A percentile compares a stretch with the other conserved stretches of the same genome.
phyloP scores from a whole-genome alignment of 2,888 invertebrate genomes.

The Clanis bilineata region DNA sequence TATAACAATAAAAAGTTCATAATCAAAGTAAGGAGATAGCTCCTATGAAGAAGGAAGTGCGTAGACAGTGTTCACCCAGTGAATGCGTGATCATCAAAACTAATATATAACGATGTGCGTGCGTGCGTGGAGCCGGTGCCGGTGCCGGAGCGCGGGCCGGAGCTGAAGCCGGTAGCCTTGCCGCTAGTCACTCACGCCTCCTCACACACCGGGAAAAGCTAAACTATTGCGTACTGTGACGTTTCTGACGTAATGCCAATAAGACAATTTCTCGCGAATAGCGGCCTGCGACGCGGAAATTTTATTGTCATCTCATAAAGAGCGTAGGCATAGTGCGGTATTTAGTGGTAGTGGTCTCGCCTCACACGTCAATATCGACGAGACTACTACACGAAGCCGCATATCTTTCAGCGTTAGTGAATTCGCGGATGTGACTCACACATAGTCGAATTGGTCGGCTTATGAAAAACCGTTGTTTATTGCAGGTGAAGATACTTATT shows the following conservation, averaged over 20 bases:
- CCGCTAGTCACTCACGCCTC: constrained; percentile 22
- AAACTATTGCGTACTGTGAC: background rate
- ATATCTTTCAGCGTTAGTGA: constrained; percentile 12
- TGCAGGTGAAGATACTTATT: constrained; percentile 29
- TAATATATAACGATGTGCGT: constrained; percentile 57
- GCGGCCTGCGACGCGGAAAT: background rate
- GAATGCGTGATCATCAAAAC: constrained; percentile 57
- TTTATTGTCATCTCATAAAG: background rate
- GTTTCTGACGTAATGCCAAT: background rate
- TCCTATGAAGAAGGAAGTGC: constrained; percentile 51
- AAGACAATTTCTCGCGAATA: background rate
- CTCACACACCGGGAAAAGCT: background rate
- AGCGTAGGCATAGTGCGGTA: background rate
- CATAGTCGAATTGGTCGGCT: constrained; percentile 14
- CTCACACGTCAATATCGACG: background rate
- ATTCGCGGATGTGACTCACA: constrained; percentile 15
- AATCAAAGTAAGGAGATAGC: constrained; percentile 30
- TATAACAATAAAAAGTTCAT: constrained; percentile 12
- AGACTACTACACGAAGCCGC: background rate
- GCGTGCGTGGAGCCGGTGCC: constrained; percentile 26
- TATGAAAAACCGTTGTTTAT: constrained; percentile 35
- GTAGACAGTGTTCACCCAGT: constrained; percentile 47
- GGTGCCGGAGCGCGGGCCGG: constrained; percentile 15
- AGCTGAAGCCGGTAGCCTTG: constrained; percentile 24
- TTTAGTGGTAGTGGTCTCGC: background rate